phyloP scores from a whole-genome alignment of 2,888 invertebrate species.

The Eretmocerus hayati region DNA sequence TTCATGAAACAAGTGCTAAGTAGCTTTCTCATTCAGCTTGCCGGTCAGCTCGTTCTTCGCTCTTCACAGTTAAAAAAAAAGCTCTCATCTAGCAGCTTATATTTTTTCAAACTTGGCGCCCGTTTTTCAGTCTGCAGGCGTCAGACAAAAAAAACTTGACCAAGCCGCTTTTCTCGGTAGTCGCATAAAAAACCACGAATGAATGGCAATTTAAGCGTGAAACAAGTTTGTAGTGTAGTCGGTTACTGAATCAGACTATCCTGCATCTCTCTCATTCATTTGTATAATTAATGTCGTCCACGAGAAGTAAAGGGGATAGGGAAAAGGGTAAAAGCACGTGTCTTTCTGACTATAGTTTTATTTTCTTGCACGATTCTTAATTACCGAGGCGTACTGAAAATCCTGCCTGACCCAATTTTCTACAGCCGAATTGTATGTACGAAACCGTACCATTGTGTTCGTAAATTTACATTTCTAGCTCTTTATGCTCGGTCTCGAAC shows the following conservation, averaged over 20 bases:
- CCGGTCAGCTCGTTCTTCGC: too few species aligned
- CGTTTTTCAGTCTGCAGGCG: too few species aligned
- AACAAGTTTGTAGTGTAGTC: constrained; percentile 9
- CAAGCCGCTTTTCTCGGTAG: constrained; percentile 1
- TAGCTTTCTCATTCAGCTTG: too few species aligned
- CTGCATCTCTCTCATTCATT: neutral
- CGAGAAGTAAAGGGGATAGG: too few species aligned
- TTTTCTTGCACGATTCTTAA: constrained; percentile 9
- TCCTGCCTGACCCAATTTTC: constrained; percentile 1
- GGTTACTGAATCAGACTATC: neutral
- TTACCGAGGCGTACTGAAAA: constrained; percentile 19
- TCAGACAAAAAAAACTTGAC: neutral
- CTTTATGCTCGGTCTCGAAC: too few species aligned
- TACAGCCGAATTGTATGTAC: too few species aligned
- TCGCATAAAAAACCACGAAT: constrained; percentile 15
- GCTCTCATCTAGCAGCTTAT: too few species aligned
- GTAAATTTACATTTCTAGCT: constrained; percentile 16
- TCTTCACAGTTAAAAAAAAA: too few species aligned
- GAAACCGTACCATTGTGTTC: constrained; percentile 16
- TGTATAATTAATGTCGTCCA: constrained; percentile 16
- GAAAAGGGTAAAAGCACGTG: too few species aligned
- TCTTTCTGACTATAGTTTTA: neutral
- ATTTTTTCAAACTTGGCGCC: too few species aligned
- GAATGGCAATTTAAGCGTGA: constrained; percentile 20
- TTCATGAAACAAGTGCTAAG: too few species aligned